These are phyloP conservation scores for Zaprionus ornatus DNA, from an alignment of 1,140 invertebrate species.

Conservation along the genomic window DNA sequence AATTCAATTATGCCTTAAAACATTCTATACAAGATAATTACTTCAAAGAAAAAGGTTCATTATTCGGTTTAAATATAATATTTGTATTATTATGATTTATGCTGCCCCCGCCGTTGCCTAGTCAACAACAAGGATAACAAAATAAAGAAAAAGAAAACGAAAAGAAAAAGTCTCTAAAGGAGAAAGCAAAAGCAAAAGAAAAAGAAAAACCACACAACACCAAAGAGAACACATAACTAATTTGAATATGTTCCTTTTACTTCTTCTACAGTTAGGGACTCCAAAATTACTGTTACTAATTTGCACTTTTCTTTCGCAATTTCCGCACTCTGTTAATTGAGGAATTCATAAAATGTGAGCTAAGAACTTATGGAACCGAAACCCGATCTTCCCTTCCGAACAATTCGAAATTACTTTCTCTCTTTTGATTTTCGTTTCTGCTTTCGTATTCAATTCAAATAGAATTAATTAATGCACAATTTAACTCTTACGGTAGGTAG, in stretches of 20 bases:
- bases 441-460: slow-evolving; percentile 79
- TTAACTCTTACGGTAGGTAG: slow-evolving; percentile 77
- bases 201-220: slow-evolving; percentile 51
- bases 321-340: slow-evolving; percentile 52
- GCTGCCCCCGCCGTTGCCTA: slow-evolving; percentile 14
- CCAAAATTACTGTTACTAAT: slow-evolving; percentile 50
- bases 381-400: slow-evolving; percentile 14
- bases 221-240: slow-evolving; percentile 61
- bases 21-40: not conserved
- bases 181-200: slow-evolving; percentile 17
- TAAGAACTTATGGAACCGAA: slow-evolving; percentile 42
- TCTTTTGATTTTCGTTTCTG: slow-evolving; percentile 35
- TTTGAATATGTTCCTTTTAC: slow-evolving; percentile 12
- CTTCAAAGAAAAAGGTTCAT: not conserved
- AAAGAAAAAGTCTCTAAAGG: slow-evolving; percentile 7
- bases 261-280: slow-evolving; percentile 6
- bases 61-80: not conserved
- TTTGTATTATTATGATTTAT: not conserved
- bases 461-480: slow-evolving; percentile 80
- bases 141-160: slow-evolving; percentile 12
- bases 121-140: slow-evolving; percentile 16
- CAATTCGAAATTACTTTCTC: slow-evolving; percentile 24
- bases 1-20: not conserved
- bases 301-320: slow-evolving; percentile 77
- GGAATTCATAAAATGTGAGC: slow-evolving; percentile 29